Conservation (phyloP, 2,888 invertebrate genomes). For the Phengaris alcon region DNA sequence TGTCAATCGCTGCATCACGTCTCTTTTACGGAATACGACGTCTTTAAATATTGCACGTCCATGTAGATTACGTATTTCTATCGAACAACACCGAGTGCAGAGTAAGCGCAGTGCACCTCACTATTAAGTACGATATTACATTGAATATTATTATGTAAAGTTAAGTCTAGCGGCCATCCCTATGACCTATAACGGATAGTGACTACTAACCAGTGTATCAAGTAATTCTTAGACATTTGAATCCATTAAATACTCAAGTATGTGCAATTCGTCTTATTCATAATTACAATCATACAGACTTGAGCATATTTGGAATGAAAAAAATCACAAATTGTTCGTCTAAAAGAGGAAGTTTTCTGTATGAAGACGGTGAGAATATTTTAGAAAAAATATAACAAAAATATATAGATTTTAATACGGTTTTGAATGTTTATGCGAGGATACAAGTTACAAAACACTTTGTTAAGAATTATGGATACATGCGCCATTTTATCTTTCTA, state of each 20-base stretch:
- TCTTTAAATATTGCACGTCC: not conserved
- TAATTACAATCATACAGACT: not conserved
- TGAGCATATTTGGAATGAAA: conserved; percentile 1
- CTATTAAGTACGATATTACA: conserved; percentile 26
- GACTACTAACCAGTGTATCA: conserved; percentile 5
- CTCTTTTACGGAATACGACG: not conserved
- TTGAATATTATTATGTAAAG: not conserved
- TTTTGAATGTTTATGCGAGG: not conserved
- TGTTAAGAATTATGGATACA: not conserved
- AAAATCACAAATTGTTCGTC: conserved; percentile 20
- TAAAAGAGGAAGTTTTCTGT: not conserved
- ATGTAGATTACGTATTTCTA: conserved; percentile 13
- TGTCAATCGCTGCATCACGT: not conserved
- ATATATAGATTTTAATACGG: conserved; percentile 4
- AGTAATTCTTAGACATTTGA: conserved; percentile 6
- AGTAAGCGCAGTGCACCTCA: conserved; percentile 23
- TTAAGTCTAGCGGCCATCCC: conserved; percentile 22
- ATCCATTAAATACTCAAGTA: conserved; percentile 10
- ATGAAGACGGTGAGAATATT: not conserved
- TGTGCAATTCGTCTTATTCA: not conserved
- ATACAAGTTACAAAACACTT: not conserved
- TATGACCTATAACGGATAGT: not conserved
- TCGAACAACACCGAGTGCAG: conserved; percentile 25
- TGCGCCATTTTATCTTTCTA: not conserved
- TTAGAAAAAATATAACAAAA: conserved; percentile 9